A percentile compares a stretch with the other conserved stretches of the same genome.
phyloP scores from a whole-genome alignment of 2,888 invertebrate genomes.

The Linyphia triangularis region DNA sequence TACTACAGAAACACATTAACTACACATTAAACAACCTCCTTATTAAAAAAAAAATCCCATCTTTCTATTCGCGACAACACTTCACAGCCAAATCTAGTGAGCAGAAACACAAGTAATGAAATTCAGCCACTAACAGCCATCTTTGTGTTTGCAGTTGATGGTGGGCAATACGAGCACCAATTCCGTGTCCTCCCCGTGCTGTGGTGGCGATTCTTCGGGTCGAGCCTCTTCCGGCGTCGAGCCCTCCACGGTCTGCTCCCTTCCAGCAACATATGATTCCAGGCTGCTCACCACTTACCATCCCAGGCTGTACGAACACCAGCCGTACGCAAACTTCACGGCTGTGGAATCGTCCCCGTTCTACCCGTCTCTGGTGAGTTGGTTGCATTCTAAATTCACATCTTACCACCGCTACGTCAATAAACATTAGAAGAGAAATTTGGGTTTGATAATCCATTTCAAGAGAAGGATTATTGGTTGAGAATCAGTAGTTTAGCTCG shows the following conservation, averaged over 20 bases:
- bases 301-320: constrained; percentile 67
- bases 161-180: constrained; percentile 63
- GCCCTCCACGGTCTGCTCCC: constrained; percentile 50
- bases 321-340: constrained; percentile 68
- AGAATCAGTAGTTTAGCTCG: too few species aligned
- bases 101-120: too few species aligned
- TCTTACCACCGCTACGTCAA: too few species aligned
- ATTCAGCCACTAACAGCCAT: too few species aligned
- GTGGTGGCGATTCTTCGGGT: constrained; percentile 56
- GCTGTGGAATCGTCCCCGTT: constrained; percentile 69
- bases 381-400: too few species aligned
- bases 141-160: constrained; percentile 50
- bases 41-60: background rate
- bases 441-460: too few species aligned
- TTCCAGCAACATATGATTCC: constrained; percentile 74
- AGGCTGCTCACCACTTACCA: constrained; percentile 69
- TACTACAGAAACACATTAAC: too few species aligned
- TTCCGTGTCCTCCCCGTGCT: constrained; percentile 68
- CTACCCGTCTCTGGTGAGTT: constrained; percentile 68
- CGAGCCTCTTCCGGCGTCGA: constrained; percentile 62
- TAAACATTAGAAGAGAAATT: too few species aligned
- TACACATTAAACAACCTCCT: too few species aligned
- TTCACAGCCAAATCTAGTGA: too few species aligned
- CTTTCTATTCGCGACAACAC: background rate
- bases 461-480: too few species aligned